A percentile compares a stretch with the other conserved stretches of the same genome.
phyloP scores from a whole-genome alignment of 2,113 vertebrate species.

The Notechis scutatus region DNA sequence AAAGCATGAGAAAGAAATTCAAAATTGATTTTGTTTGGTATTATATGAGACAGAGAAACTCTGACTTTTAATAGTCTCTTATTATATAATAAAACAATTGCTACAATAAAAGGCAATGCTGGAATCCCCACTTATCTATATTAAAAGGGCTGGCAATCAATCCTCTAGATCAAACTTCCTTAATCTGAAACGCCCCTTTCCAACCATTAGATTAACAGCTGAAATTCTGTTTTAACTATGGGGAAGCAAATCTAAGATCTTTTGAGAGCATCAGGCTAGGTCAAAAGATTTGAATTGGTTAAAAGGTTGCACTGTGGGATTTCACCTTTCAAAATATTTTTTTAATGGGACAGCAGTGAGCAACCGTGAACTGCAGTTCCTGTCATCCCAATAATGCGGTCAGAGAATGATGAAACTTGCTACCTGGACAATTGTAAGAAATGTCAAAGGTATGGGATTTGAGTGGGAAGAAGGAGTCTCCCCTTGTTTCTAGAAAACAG shows the following conservation, averaged over 20 bases:
- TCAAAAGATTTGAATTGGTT: neutral
- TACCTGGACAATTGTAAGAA: neutral
- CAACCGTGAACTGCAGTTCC: neutral
- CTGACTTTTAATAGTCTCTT: neutral
- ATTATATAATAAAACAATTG: neutral
- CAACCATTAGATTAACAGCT: neutral
- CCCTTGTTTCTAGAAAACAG: neutral
- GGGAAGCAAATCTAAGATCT: neutral
- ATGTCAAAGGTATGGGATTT: neutral
- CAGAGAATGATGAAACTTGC: neutral
- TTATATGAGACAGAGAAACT: neutral
- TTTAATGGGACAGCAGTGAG: neutral
- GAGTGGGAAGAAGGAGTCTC: neutral
- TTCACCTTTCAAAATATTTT: neutral
- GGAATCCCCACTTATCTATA: neutral
- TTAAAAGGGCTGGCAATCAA: neutral
- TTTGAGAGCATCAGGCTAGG: neutral
- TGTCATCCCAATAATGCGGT: neutral
- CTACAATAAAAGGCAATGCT: neutral
- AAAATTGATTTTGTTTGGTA: neutral
- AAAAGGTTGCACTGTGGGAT: neutral
- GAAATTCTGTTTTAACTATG: neutral
- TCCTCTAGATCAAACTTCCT: neutral
- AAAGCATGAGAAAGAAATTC: neutral
- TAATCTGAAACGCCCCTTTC: neutral